Conservation (phyloP, 1,140 invertebrate genomes). For the Cepaea nemoralis region DNA sequence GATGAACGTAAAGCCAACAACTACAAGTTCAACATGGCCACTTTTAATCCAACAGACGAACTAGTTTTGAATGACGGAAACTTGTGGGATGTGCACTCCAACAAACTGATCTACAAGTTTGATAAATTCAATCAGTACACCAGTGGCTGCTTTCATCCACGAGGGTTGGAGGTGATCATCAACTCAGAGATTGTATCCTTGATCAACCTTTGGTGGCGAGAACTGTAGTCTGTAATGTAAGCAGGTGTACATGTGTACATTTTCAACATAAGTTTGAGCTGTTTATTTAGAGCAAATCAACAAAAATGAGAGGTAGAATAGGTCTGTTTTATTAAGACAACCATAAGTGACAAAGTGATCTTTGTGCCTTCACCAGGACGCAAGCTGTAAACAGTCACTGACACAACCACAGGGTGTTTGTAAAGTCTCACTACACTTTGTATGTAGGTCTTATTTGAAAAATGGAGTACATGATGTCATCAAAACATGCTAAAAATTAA, state of each 20-base stretch:
- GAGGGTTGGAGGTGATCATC: slow-evolving; percentile 85
- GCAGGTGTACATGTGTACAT: not conserved
- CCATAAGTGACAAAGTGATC: no score
- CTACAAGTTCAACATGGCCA: slow-evolving; percentile 93
- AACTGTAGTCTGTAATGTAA: not conserved
- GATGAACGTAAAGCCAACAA: slow-evolving; percentile 86
- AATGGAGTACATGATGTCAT: no score
- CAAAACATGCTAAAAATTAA: no score
- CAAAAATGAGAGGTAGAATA: no score
- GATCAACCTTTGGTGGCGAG: not conserved
- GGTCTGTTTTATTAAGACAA: no score
- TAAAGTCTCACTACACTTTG: no score
- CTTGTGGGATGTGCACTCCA: slow-evolving; percentile 91
- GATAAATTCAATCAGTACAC: slow-evolving; percentile 96
- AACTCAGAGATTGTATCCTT: slow-evolving; percentile 76
- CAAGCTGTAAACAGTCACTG: no score
- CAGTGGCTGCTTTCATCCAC: slow-evolving; percentile 97
- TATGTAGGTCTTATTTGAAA: no score
- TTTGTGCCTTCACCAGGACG: no score
- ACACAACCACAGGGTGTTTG: no score
- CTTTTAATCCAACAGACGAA: slow-evolving; percentile 93
- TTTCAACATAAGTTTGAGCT: no score
- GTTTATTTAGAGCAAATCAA: no score
- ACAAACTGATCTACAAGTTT: slow-evolving; percentile 85
- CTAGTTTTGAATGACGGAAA: slow-evolving; percentile 95